Evolutionary conservation across 2,888 invertebrate genomes (phyloP).

Genomic region (Hypomecis atomaria): DNA sequence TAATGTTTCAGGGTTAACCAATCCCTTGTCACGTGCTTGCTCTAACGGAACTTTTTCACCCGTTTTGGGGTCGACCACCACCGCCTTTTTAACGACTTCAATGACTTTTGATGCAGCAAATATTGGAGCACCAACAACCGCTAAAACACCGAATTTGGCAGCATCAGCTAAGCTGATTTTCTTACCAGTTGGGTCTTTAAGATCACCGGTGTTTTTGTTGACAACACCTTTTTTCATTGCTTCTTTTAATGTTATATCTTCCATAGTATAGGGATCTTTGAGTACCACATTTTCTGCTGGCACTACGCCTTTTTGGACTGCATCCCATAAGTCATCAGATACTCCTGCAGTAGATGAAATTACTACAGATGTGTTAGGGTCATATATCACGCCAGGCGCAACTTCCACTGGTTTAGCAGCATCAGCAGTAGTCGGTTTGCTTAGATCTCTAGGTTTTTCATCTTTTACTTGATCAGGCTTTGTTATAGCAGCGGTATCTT

Average conservation of each 20-base stretch:
- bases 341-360: conserved; percentile 87
- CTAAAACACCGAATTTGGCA: conserved; percentile 89
- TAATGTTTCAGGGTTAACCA: conserved; percentile 81
- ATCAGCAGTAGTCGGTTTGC: conserved; percentile 17
- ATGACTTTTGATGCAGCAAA: conserved; percentile 88
- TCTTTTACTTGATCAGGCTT: background rate
- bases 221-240: conserved; percentile 91
- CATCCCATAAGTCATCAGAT: conserved; percentile 87
- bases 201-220: conserved; percentile 88
- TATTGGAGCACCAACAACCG: conserved; percentile 90
- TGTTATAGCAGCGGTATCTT: background rate
- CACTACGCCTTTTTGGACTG: conserved; percentile 90
- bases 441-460: conserved; percentile 16
- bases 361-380: conserved; percentile 88
- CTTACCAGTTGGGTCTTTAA: conserved; percentile 87
- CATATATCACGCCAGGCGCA: conserved; percentile 88
- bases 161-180: conserved; percentile 90
- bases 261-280: conserved; percentile 88
- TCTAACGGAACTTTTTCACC: conserved; percentile 89
- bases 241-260: conserved; percentile 88
- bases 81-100: conserved; percentile 85
- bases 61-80: conserved; percentile 89
- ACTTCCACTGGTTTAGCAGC: conserved; percentile 80
- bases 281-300: conserved; percentile 88
- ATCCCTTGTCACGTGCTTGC: conserved; percentile 88